Percentiles rank a stretch among this genome's conserved stretches.
Evolutionary conservation across 2,797 vertebrate species (phyloP).

Genomic region (Lerista edwardsae): DNA sequence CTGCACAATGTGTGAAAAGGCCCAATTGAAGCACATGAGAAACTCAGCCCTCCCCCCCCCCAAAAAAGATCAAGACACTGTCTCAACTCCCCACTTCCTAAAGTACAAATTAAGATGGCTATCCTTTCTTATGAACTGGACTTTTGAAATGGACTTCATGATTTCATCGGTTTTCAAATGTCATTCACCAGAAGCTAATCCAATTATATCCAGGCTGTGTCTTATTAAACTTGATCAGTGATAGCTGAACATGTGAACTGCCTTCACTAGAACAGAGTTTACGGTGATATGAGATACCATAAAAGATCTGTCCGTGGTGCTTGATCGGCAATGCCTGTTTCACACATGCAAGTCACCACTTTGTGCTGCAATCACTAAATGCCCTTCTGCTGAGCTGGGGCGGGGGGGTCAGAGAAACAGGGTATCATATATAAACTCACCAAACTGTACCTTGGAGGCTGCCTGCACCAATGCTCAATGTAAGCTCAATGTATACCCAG

Average conservation of each 20-base stretch:
- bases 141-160: no score
- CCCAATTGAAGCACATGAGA: neutral
- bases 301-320: neutral
- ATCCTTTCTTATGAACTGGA: neutral
- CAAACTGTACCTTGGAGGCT: no score
- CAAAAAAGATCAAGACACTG: neutral
- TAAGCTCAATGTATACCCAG: no score
- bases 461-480: no score
- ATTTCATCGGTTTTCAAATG: neutral
- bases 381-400: neutral
- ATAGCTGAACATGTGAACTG: neutral
- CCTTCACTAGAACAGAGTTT: neutral
- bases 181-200: neutral
- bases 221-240: neutral
- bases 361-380: neutral
- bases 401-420: no score
- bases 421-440: no score
- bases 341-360: neutral
- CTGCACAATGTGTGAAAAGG: neutral
- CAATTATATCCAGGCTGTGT: neutral
- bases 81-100: neutral
- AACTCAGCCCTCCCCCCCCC: neutral
- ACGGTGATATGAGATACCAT: neutral
- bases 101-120: neutral
- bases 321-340: neutral